A percentile compares a stretch with the other conserved stretches of the same genome.
These are phyloP conservation scores for Esox masquinongy DNA, from an alignment of 2,797 vertebrate genomes.

Conservation along the genomic window DNA sequence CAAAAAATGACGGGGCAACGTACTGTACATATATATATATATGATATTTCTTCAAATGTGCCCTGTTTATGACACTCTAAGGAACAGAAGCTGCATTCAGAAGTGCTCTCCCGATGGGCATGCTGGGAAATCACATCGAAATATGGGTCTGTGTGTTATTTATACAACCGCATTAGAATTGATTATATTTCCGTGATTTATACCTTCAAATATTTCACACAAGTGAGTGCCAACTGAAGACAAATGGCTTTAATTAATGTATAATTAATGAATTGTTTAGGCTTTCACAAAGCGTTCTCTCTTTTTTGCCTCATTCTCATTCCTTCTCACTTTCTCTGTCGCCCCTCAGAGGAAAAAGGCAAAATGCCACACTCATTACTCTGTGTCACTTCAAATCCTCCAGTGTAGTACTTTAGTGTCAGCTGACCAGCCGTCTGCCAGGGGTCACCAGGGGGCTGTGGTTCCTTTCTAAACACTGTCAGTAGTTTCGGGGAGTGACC, in stretches of 20 bases:
- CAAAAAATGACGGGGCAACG: background rate
- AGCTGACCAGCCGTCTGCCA: conserved; percentile 72
- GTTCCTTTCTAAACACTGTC: conserved; percentile 52
- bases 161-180: background rate
- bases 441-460: conserved; percentile 63
- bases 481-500: conserved; percentile 65
- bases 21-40: background rate
- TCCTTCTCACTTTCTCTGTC: conserved; percentile 24
- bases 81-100: background rate
- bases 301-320: conserved; percentile 23
- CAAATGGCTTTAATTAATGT: conserved; percentile 6
- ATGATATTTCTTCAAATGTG: background rate
- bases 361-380: conserved; percentile 73
- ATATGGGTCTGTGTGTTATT: background rate
- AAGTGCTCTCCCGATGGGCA: background rate
- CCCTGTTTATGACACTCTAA: background rate
- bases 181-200: background rate
- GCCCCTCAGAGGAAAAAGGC: conserved; percentile 45
- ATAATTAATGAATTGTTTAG: conserved; percentile 16
- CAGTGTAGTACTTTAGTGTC: conserved; percentile 53
- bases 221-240: conserved; percentile 4
- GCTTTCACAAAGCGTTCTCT: conserved; percentile 33
- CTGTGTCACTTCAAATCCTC: conserved; percentile 57
- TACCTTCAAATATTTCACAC: background rate
- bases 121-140: background rate